A percentile compares a stretch with the other conserved stretches of the same genome.
Evolutionary conservation across 30 jellyfish, hydroid and myxozoan species (phyloP).

Genomic region (Aurelia aurita): DNA sequence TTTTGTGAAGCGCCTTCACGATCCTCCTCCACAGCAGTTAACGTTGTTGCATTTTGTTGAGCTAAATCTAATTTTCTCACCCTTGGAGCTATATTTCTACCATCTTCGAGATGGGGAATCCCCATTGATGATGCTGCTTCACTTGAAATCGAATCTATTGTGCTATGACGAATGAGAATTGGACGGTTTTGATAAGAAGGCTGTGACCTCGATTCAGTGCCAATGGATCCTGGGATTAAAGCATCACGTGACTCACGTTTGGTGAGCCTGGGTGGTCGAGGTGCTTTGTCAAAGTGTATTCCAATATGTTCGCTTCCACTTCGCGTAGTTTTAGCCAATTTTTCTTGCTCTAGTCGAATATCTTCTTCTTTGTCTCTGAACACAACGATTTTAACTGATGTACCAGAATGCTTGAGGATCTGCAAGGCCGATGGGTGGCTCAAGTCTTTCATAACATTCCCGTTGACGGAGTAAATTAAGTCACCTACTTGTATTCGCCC

Average conservation of each 20-base stretch:
- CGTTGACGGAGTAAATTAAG: conserved; percentile 91
- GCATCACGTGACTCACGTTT: conserved; percentile 80
- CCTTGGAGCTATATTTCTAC: conserved; percentile 43
- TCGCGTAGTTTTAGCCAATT: conserved; percentile 30
- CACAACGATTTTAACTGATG: conserved; percentile 72
- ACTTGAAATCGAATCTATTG: conserved; percentile 72
- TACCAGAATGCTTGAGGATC: conserved; percentile 76
- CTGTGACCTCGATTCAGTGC: conserved; percentile 52
- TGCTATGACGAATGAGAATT: conserved; percentile 64
- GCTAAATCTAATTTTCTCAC: conserved; percentile 63
- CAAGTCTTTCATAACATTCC: conserved; percentile 78
- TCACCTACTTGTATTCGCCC: conserved; percentile 86
- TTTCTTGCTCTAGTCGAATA: conserved; percentile 38
- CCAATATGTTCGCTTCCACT: background rate
- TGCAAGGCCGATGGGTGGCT: conserved; percentile 97
- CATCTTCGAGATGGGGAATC: conserved; percentile 68
- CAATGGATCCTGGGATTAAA: conserved; percentile 64
- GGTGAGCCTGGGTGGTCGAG: conserved; percentile 34
- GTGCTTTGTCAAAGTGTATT: background rate
- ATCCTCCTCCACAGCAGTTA: conserved; percentile 52
- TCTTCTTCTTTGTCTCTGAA: conserved; percentile 69
- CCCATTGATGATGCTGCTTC: conserved; percentile 69
- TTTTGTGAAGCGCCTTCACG: conserved; percentile 23
- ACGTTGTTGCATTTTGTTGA: conserved; percentile 27
- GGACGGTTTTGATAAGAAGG: conserved; percentile 9